Base-by-base conservation (phyloP, 2,888 invertebrate species). In the Fragum sueziense region DNA sequence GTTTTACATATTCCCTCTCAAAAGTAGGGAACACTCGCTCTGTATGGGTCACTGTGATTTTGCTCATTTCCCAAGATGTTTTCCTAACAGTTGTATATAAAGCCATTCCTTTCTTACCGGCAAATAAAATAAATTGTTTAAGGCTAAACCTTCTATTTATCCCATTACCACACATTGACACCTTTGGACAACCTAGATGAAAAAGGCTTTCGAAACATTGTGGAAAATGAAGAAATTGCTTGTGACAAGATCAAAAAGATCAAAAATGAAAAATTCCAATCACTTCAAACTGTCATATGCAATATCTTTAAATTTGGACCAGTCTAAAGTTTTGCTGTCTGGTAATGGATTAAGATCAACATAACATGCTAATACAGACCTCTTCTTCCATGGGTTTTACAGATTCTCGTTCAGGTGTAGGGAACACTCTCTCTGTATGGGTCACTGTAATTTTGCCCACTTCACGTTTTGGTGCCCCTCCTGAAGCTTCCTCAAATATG, bases 21-120 rank as follows among this genome's bases (percentile, higher is more conserved):
- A 97, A 97, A 0, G 97, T 97, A 0, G 97, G 96, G 91, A 97
- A 97, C 29, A 95, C 95, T 74, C 97, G 94, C 14, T 95, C 95
- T 0, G 97, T 96, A 90, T 97, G 97, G 37, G 94, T 94, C 14
- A 97, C 95, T 84, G 95, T 94, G 70, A 97, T 94, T 52, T 94
- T 94, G 9, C 94, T 94, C 31, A 93, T 91, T 86, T 94, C 93
- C 86, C 97, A 54, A 1, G 25, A 6, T 54, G 4, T 54, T 54
- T 54, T 54, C 22, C 22, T 1, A 2, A 14, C 2, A 11, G 17
- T 1, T 20, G 11, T 4, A 54, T 6, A 54, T 1, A 2, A 22
- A 54, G 2, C 2, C n/a, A n/a, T n/a, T n/a, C n/a, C n/a, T n/a
- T n/a, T n/a, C n/a, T n/a, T n/a, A n/a, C n/a, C n/a, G n/a, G n/a